phyloP scores from a whole-genome alignment of 2,797 vertebrate species.

The Acanthurus tractus region DNA sequence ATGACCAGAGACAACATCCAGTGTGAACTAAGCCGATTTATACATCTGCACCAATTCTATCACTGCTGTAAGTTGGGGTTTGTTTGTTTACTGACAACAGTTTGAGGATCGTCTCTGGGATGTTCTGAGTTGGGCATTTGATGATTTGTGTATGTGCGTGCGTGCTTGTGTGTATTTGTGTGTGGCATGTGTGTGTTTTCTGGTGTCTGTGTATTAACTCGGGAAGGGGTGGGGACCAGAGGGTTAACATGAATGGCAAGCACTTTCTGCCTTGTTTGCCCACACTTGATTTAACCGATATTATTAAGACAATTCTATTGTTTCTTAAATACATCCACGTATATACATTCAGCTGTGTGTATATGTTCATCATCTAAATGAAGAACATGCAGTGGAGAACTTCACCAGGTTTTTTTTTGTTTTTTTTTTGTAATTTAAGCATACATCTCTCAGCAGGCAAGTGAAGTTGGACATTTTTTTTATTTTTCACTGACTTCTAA shows the following conservation, averaged over 20 bases:
- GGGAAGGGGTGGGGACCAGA: constrained; percentile 70
- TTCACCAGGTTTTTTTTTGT: constrained; percentile 44
- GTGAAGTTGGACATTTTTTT: constrained; percentile 73
- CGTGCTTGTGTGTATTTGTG: constrained; percentile 60
- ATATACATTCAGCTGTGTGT: constrained; percentile 85
- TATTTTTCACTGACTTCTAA: constrained; percentile 72
- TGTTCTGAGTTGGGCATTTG: constrained; percentile 82
- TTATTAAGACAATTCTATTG: constrained; percentile 75
- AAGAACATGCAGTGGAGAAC: constrained; percentile 74
- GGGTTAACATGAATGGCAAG: constrained; percentile 71
- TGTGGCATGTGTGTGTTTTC: constrained; percentile 73
- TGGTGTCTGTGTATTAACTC: constrained; percentile 74
- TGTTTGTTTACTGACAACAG: constrained; percentile 84
- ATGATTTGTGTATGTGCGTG: constrained; percentile 66
- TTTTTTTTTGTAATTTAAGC: constrained; percentile 66
- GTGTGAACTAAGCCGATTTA: constrained; percentile 61
- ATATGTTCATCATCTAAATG: constrained; percentile 78
- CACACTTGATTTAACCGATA: constrained; percentile 76
- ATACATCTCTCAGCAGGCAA: constrained; percentile 67
- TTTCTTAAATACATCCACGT: constrained; percentile 82
- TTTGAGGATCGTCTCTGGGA: constrained; percentile 82
- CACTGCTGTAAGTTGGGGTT: constrained; percentile 90
- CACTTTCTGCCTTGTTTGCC: constrained; percentile 79
- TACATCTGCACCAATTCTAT: constrained; percentile 74
- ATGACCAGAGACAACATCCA: constrained; percentile 48